Percentiles rank a stretch among this genome's conserved stretches.
These are phyloP conservation scores for Drosophila flavopinicola DNA, from an alignment of 2,888 invertebrate genomes.

Conservation along the genomic window DNA sequence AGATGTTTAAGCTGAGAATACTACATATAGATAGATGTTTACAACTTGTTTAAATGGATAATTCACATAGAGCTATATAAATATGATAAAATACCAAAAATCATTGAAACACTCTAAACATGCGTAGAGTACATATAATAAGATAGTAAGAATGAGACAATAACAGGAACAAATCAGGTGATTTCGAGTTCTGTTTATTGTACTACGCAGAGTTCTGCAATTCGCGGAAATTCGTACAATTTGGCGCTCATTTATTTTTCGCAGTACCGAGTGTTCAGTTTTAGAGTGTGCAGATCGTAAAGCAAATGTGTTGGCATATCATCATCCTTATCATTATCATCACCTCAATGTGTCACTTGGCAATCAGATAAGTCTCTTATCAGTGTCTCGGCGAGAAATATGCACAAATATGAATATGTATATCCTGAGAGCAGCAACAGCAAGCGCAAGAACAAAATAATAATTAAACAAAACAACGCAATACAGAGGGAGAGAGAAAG, in stretches of 20 bases:
- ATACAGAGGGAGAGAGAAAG: neutral
- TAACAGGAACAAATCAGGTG: slow-evolving; percentile 2
- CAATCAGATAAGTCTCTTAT: slow-evolving; percentile 58
- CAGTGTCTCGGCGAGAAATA: slow-evolving; percentile 33
- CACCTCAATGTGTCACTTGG: slow-evolving; percentile 58
- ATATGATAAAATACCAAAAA: too few species aligned
- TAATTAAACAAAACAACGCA: slow-evolving; percentile 6
- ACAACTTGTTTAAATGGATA: too few species aligned
- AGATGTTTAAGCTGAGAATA: too few species aligned
- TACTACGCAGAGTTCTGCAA: neutral
- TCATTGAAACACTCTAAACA: too few species aligned
- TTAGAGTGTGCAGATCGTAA: slow-evolving; percentile 57
- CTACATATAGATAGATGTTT: too few species aligned
- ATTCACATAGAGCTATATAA: too few species aligned
- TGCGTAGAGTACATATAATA: too few species aligned
- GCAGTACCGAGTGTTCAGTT: neutral
- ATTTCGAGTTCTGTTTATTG: slow-evolving; percentile 1
- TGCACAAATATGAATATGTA: neutral
- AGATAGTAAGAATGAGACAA: too few species aligned
- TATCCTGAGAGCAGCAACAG: slow-evolving; percentile 12
- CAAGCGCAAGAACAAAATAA: neutral
- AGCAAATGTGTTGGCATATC: slow-evolving; percentile 33
- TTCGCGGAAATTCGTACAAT: neutral
- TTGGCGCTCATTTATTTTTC: neutral
- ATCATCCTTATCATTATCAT: slow-evolving; percentile 34